Evolutionary conservation across 2,888 invertebrate genomes (phyloP).

Genomic region (Plagodis pulveraria): DNA sequence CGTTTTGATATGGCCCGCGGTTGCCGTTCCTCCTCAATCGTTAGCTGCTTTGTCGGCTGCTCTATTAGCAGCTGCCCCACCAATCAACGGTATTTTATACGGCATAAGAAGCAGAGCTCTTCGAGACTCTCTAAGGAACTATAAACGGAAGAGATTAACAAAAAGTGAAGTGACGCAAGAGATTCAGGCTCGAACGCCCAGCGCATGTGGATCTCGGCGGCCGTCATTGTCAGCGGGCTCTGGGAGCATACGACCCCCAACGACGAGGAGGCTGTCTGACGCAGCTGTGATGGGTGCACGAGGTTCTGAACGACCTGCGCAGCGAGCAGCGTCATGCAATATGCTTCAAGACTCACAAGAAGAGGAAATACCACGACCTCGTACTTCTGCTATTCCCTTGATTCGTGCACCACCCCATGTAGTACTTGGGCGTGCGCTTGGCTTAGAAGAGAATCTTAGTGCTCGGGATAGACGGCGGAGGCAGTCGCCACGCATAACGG

Average conservation of each 20-base stretch:
- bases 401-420: constrained; percentile 85
- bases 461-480: constrained; percentile 68
- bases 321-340: constrained; percentile 88
- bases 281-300: constrained; percentile 76
- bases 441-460: constrained; percentile 71
- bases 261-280: constrained; percentile 73
- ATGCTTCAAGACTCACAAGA: constrained; percentile 87
- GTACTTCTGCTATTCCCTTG: constrained; percentile 75
- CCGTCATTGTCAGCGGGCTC: constrained; percentile 88
- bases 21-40: constrained; percentile 64
- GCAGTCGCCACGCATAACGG: constrained; percentile 88
- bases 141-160: constrained; percentile 91
- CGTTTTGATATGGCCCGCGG: constrained; percentile 87
- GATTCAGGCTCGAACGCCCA: constrained; percentile 92
- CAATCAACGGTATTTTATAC: constrained; percentile 91
- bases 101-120: constrained; percentile 90
- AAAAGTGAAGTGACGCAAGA: constrained; percentile 92
- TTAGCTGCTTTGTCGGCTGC: constrained; percentile 86
- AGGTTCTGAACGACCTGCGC: constrained; percentile 75
- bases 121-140: constrained; percentile 90
- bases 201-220: constrained; percentile 90
- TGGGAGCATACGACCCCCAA: constrained; percentile 73
- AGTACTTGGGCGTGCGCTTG: constrained; percentile 85
- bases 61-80: constrained; percentile 89
- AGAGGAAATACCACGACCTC: constrained; percentile 64